Conservation (phyloP, 2,888 invertebrate genomes). For the Lissocephala sabroskyi region DNA sequence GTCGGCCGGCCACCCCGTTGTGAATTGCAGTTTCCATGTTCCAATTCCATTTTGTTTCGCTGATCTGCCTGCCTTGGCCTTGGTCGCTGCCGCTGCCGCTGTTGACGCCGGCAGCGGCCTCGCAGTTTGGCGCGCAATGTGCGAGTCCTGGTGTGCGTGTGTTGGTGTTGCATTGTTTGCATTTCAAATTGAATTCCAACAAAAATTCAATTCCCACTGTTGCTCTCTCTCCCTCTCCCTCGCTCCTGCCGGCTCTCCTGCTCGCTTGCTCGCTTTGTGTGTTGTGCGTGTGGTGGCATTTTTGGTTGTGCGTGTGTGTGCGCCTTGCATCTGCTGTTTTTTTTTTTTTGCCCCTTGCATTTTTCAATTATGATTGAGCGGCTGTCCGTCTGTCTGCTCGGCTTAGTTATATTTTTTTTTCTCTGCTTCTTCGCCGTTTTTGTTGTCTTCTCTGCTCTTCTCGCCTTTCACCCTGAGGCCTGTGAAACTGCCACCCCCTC, state of each 20-base stretch:
- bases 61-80: not conserved
- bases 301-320: constrained; percentile 25
- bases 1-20: not conserved
- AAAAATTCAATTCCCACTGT: constrained; percentile 37
- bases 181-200: constrained; percentile 64
- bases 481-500: not conserved
- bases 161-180: constrained; percentile 54
- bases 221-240: no score
- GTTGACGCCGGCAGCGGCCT: no score
- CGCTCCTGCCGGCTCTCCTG: no score
- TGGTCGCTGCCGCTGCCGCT: not conserved
- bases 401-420: constrained; percentile 34
- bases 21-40: constrained; percentile 39
- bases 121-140: constrained; percentile 47
- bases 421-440: not conserved
- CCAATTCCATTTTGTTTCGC: constrained; percentile 31
- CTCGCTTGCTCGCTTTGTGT: no score
- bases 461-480: not conserved
- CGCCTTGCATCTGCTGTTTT: constrained; percentile 61
- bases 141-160: constrained; percentile 19
- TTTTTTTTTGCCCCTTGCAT: constrained; percentile 35
- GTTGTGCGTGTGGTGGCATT: constrained; percentile 45
- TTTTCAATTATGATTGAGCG: constrained; percentile 62
- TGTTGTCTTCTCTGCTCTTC: constrained; percentile 13
- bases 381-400: constrained; percentile 63